These are phyloP conservation scores for Remorina albescens DNA, from an alignment of 2,797 vertebrate species.

Conservation along the genomic window DNA sequence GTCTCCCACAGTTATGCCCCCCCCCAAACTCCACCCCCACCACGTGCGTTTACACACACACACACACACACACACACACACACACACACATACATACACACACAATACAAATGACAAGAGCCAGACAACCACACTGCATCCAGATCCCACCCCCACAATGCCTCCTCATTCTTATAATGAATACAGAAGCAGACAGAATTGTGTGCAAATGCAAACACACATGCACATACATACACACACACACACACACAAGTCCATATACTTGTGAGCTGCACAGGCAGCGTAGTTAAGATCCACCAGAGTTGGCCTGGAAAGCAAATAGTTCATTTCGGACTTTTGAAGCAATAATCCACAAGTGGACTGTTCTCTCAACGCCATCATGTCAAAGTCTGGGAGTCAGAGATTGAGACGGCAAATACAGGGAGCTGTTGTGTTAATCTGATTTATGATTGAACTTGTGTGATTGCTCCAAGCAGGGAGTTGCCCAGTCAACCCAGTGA, in stretches of 20 bases:
- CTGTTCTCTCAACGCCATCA: background rate
- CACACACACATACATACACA: conserved; percentile 27
- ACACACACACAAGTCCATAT: conserved; percentile 18
- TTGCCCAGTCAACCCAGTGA: conserved; percentile 51
- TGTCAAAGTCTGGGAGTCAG: conserved; percentile 31
- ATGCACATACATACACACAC: background rate
- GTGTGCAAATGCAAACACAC: conserved; percentile 8
- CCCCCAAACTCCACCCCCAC: conserved; percentile 21
- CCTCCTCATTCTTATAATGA: conserved; percentile 59
- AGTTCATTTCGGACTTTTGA: conserved; percentile 6
- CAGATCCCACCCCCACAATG: conserved; percentile 59
- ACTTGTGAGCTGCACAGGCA: conserved; percentile 31
- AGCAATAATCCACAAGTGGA: conserved; percentile 6
- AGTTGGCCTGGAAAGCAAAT: conserved; percentile 30
- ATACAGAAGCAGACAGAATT: conserved; percentile 59
- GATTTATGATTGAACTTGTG: conserved; percentile 56
- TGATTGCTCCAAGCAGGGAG: conserved; percentile 17
- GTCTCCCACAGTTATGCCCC: conserved; percentile 77
- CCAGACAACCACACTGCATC: conserved; percentile 57
- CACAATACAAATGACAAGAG: conserved; percentile 28
- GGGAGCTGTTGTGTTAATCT: conserved; percentile 54
- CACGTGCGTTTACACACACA: conserved; percentile 21
- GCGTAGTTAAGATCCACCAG: conserved; percentile 37
- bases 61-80: conserved; percentile 15
- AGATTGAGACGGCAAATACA: conserved; percentile 26